Percentiles rank a stretch among this genome's conserved stretches.
Conservation (phyloP, 2,113 vertebrate genomes). For the Motacilla alba region DNA sequence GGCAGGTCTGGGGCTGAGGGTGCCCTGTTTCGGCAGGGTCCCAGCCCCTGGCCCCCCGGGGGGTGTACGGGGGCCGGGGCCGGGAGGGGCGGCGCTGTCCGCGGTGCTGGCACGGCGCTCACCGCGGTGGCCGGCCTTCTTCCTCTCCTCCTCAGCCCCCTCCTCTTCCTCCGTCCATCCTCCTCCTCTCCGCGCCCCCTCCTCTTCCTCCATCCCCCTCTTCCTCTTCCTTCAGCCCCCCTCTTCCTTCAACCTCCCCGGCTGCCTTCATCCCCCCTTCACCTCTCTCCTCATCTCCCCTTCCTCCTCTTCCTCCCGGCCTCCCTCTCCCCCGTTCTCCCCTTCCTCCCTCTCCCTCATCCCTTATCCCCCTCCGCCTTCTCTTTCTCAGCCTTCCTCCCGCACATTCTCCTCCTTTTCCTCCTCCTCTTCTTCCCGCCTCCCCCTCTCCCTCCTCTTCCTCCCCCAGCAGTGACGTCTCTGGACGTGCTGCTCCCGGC, state of each 20-base stretch:
- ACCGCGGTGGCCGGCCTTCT: slow-evolving; percentile 26
- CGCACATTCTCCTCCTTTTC: background rate
- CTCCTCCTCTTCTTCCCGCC: background rate
- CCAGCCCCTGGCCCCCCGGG: background rate
- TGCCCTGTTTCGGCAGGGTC: background rate
- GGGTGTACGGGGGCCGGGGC: background rate
- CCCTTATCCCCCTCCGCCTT: background rate
- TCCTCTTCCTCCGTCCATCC: slow-evolving; percentile 4
- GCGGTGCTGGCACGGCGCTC: slow-evolving; percentile 41
- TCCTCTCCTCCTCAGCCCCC: background rate
- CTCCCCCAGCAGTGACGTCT: slow-evolving; percentile 50
- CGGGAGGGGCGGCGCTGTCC: slow-evolving; percentile 1
- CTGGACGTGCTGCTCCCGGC: slow-evolving; percentile 28
- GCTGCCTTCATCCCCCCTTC: background rate
- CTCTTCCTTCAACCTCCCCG: background rate
- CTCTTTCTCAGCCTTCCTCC: background rate
- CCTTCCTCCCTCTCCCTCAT: background rate
- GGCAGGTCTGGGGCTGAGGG: background rate
- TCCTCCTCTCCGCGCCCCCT: background rate
- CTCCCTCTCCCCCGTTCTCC: background rate
- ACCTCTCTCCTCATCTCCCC: background rate
- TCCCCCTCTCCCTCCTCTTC: background rate
- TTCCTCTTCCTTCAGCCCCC: slow-evolving; percentile 30
- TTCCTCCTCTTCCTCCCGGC: background rate
- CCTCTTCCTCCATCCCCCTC: slow-evolving; percentile 19